Evolutionary conservation across 1,140 invertebrate species (phyloP), one percentile per base, ranked within the genome.

Genomic region (Cecropterus lyciades): DNA sequence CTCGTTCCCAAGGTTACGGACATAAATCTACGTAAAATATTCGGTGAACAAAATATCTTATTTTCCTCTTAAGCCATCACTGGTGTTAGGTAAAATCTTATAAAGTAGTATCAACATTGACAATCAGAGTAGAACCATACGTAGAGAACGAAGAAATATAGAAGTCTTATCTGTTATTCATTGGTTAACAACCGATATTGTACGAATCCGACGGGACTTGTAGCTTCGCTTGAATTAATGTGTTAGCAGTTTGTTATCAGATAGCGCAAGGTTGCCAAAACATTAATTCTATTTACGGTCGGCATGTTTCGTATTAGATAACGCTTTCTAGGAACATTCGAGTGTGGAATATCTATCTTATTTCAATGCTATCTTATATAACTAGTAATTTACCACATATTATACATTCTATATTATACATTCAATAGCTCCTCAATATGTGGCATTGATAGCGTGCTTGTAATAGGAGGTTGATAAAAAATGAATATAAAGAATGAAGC

Each of bases 211-310:
- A 51, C 8, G 59, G 48, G 59, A 63, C 59, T 63, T 51, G 59
- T 51, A 52, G 46, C 59, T 63, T 49, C 57, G 27, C n/a, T 62
- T 37, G 59, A 51, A 63, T 63, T 57, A 57, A 56, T 62, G 48
- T 63, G 60, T 42, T 63, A 63, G 60, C 46, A 63, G 48, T 63
- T 63, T 52, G 48, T 42, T 63, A 63, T 52, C 16, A 46, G 20
- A 62, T 51, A 27, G 46, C 49, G 48, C 33, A 62, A 27, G 49
- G 59, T 62, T 62, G 30, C 46, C 48, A 42, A 43, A 45, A 57
- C 20, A 57, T 45, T 57, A 57, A 27, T 45, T 57, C 40, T 45
- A 45, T 57, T 57, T 57, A 42, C 17, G 52, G 37, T 55, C 52
- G 11, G 33, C 10, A 55, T 40, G 33, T 40, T 40, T 40, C 15